These are phyloP conservation scores for Rhynchomys soricoides DNA, from an alignment of 2,113 vertebrate genomes.

Conservation along the genomic window DNA sequence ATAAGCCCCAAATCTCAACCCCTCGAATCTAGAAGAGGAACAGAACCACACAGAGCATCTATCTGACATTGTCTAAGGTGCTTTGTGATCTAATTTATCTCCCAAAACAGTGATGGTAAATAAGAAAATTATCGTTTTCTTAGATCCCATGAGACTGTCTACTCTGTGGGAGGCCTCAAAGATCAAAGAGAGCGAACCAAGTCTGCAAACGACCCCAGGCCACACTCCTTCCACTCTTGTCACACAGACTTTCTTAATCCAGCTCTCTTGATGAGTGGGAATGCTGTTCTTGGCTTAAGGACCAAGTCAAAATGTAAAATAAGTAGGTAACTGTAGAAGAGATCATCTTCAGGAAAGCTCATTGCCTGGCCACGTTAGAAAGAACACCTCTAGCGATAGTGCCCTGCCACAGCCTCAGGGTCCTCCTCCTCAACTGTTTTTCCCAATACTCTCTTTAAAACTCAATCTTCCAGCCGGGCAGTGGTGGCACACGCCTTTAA, in stretches of 20 bases:
- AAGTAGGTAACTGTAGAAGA: background rate
- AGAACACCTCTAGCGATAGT: conserved; percentile 4
- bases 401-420: background rate
- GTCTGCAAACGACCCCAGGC: background rate
- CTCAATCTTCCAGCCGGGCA: too few relatives aligned
- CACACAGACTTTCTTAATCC: background rate
- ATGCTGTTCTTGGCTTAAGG: background rate
- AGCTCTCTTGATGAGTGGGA: background rate
- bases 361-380: background rate
- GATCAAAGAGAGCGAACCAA: background rate
- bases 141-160: background rate
- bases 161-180: background rate
- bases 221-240: background rate
- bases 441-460: conserved; percentile 11
- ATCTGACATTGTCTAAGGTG: background rate
- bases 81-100: background rate
- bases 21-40: background rate
- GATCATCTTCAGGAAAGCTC: background rate
- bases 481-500: too few relatives aligned
- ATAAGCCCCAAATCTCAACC: background rate
- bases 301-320: background rate
- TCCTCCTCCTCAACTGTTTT: background rate
- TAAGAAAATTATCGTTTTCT: background rate
- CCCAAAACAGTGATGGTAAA: background rate
- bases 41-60: background rate